Conservation (phyloP, 2,113 vertebrate species). For the mouse (Mus musculus) region GRCm39 chr1:71849501-71850000, state of each 20-base stretch:
- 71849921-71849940: not conserved
- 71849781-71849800: not conserved
- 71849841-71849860: not conserved
- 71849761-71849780: not conserved
- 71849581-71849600: not conserved
- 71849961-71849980: not conserved
- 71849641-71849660: not conserved
- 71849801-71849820: not conserved
- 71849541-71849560: not conserved
- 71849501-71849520: not conserved
- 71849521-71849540: conserved; percentile 16
- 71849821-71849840: not conserved
- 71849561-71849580: not conserved
- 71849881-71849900: not conserved
- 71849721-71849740: not conserved
- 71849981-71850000: not conserved
- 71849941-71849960: not conserved
- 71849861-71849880: not conserved
- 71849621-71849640: not conserved
- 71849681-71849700: too few species aligned
- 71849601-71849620: not conserved
- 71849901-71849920: not conserved
- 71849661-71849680: not conserved
- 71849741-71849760: not conserved
- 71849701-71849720: not conserved